Evolutionary conservation across 2,797 vertebrate species (phyloP), one percentile per base, ranked within the genome.

Genomic region (Cossypha caffra): DNA sequence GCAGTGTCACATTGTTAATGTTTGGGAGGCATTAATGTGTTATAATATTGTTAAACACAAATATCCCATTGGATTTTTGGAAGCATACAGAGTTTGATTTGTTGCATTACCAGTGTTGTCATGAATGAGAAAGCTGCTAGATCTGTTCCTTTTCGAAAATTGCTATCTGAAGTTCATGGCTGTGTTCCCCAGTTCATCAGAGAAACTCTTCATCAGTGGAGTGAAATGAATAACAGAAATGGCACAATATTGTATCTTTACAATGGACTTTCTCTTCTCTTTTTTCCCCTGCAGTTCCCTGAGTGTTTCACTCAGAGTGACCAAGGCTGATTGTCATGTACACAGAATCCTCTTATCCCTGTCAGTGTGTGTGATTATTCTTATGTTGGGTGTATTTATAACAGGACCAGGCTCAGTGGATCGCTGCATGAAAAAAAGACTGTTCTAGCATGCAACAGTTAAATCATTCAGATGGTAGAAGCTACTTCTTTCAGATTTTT

Each of bases 341-440:
- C 37, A 37, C 51, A 58, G 63, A 89, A 87, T 86, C 66, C 67
- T 89, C 67, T 93, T 94, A 86, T 25, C 13, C 31, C 50, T 79
- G 58, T n/a, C 29, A 66, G 35, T 6, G 17, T 59, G 42, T 37
- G 35, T 16, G 28, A 50, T 91, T 78, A 68, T 78, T 89, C 76
- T 91, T 50, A 58, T 1, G 0, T 25, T 80, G 57, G 28, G 17
- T 58, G 15, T 84, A 62, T 84, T 91, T 94, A 28, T 81, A 74
- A 78, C 33, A 81, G 48, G 45, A 40, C 47, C 40, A 29, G 47
- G 13, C 45, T 84, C 43, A 16, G 7, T 54, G 63, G 64, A 59
- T 68, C 4, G 4, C 31, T 68, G 7, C 5, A 3, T 31, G 74
- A 62, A 74, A 66, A 33, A 69, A 54, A 47, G 52, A 16, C 40